Conservation (phyloP, 1,140 invertebrate genomes). For the Drosophila tsacasi region DNA sequence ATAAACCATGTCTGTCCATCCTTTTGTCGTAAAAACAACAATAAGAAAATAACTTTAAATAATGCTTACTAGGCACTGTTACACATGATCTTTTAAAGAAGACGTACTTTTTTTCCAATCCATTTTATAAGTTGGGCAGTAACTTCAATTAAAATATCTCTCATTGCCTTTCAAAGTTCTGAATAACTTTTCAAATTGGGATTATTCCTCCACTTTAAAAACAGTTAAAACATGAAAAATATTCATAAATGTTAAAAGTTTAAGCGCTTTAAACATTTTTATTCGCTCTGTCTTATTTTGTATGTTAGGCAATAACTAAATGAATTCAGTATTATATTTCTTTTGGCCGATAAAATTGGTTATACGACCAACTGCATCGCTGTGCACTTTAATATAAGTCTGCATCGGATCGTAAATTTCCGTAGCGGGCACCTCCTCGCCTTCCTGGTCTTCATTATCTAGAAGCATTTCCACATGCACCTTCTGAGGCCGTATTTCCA, state of each 20-base stretch:
- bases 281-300: background rate
- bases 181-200: background rate
- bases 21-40: background rate
- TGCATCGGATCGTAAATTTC: slow-evolving; percentile 63
- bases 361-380: slow-evolving; percentile 86
- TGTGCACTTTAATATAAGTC: slow-evolving; percentile 61
- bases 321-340: slow-evolving; percentile 86
- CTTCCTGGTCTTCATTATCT: slow-evolving; percentile 45
- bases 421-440: slow-evolving; percentile 53
- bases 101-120: background rate
- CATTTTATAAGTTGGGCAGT: background rate
- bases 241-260: background rate
- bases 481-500: slow-evolving; percentile 45
- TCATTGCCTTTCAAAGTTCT: background rate
- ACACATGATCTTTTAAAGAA: background rate
- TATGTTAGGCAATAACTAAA: slow-evolving; percentile 53
- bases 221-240: background rate
- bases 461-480: slow-evolving; percentile 47
- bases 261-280: background rate
- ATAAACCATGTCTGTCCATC: background rate
- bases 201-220: background rate
- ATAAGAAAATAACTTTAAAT: background rate
- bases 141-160: background rate
- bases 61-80: background rate
- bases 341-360: slow-evolving; percentile 88